Base-by-base conservation (phyloP, 1,140 invertebrate genomes). In the Temnothorax nylanderi region DNA sequence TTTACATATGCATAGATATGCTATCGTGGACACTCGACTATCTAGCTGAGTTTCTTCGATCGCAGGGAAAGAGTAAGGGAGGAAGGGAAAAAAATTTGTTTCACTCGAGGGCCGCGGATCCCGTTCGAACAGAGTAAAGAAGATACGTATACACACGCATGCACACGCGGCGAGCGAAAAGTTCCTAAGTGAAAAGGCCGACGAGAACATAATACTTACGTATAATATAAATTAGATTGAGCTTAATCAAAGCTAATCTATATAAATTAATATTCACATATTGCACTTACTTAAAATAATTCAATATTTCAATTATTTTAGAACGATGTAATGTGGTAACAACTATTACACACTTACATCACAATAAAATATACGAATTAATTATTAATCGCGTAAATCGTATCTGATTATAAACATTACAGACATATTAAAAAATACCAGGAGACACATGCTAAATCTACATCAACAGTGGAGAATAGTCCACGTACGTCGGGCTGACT, bases 1-100 rank as follows among this genome's bases (percentile, higher is more conserved):
- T 84, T 75, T 75, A 60, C 56, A 75, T 84, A 60, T 54, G 80
- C 54, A 32, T 26, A 75, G 69, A 84, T 82, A 82, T 7, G 41
- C 37, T 84, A 84, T 84, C 80, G 32, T 26, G 54, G 69, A 74
- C 69, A 81, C 80, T 49, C 47, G 32, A 4, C 80, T 82, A 58
- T 51, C 41, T 41, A 37, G 62, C 49, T 56, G 41, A 69, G 47
- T 67, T 67, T 54, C 77, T 18, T 18, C 62, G 69, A 26, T 34
- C 21, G 26, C 4, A 18, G 32, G 54, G 37, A 26, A 56, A 81
- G 65, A 81, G 37, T 7, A 47, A n/a, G 37, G 18, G n/a, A 13
- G 18, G 18, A 44, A 44, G 26, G n/a, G 8, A 32, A 41, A 82
- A 82, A 82, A 74, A 60, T 74, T 16, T 26, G 41, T 60, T 84